Conservation (phyloP, 1,140 invertebrate species). For the Papilio aristodemus region DNA sequence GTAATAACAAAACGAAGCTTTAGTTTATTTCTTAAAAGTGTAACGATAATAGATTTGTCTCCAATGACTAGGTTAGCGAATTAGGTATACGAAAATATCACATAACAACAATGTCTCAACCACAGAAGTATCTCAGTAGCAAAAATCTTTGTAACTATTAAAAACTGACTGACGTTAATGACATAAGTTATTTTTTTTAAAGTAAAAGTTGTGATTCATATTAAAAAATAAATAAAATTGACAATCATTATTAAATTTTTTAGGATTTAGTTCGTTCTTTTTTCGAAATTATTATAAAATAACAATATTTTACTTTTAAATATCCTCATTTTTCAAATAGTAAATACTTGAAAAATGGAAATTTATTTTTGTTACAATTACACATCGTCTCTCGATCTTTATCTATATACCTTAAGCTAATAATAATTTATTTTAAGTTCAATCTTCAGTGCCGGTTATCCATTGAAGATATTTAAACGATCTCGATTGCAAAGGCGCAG, state of each 20-base stretch:
- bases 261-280: not conserved
- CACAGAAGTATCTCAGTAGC: slow-evolving; percentile 9
- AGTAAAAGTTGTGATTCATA: not conserved
- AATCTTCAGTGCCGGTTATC: slow-evolving; percentile 78
- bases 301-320: not conserved
- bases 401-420: slow-evolving; percentile 24
- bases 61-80: slow-evolving; percentile 59
- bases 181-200: not conserved
- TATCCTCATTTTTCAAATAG: not conserved
- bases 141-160: not conserved
- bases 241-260: not conserved
- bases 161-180: not conserved
- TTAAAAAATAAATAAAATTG: not conserved
- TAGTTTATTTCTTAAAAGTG: slow-evolving; percentile 36
- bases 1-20: slow-evolving; percentile 34
- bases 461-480: slow-evolving; percentile 80
- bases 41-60: slow-evolving; percentile 47
- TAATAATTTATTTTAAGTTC: slow-evolving; percentile 34
- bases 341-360: not conserved
- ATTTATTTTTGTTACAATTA: not conserved
- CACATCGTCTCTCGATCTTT: slow-evolving; percentile 1
- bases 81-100: slow-evolving; percentile 49
- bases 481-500: slow-evolving; percentile 74
- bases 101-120: slow-evolving; percentile 42
- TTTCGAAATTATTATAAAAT: slow-evolving; percentile 3